Percentiles rank a stretch among this genome's conserved stretches.
Conservation (phyloP, 2,888 invertebrate species). For the Apodemia duryi region DNA sequence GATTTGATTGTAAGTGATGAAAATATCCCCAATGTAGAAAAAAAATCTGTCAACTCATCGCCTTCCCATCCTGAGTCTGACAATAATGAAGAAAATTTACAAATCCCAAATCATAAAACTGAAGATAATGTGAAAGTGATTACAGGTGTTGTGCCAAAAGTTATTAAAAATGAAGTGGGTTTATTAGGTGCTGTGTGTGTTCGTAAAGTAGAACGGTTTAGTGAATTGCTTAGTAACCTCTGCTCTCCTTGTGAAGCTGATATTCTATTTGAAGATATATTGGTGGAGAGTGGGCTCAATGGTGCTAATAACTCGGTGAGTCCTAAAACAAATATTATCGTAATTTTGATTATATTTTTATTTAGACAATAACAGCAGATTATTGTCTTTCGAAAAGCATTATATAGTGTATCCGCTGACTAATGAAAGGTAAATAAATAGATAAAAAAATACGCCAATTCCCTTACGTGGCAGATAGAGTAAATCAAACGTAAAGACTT, state of each 20-base stretch:
- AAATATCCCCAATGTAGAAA: conserved; percentile 37
- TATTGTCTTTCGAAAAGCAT: no score
- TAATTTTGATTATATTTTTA: not conserved
- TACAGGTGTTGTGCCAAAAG: conserved; percentile 65
- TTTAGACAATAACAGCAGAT: no score
- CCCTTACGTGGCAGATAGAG: no score
- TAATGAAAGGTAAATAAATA: no score
- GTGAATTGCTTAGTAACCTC: conserved; percentile 74
- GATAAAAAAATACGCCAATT: no score
- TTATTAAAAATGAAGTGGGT: conserved; percentile 52
- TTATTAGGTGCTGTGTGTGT: conserved; percentile 72
- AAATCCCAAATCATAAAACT: conserved; percentile 20
- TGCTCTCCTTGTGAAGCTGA: conserved; percentile 73
- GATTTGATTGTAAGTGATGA: conserved; percentile 47
- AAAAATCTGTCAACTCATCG: conserved; percentile 36
- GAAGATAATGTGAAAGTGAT: conserved; percentile 47
- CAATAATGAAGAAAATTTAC: conserved; percentile 15
- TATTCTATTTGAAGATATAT: conserved; percentile 66
- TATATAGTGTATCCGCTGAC: no score
- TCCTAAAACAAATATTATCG: not conserved
- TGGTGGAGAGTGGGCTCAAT: conserved; percentile 65
- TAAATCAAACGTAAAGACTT: no score
- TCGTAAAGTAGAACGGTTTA: conserved; percentile 72
- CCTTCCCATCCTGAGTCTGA: conserved; percentile 22
- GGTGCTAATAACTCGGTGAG: conserved; percentile 55